Evolutionary conservation across 2,888 invertebrate genomes (phyloP), one percentile per base, ranked within the genome.

Genomic region (Papilio elwesi): DNA sequence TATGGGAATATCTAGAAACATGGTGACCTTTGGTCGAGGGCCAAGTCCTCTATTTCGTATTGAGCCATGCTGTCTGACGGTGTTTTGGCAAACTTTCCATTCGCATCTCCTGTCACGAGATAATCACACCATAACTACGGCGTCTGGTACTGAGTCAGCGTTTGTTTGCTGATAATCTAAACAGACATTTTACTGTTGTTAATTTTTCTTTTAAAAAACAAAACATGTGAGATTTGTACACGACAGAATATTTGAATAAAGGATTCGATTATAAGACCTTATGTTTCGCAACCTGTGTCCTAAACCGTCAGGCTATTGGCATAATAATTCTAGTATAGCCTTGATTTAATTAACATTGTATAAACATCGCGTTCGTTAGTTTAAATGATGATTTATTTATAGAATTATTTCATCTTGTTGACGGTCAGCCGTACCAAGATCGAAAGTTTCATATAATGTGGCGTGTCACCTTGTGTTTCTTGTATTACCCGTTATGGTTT

Each of bases 21-120:
- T 70, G 49, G 71, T 74, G 70, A 74, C 76, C 68, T 67, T 67
- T 67, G 47, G 13, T 55, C 3, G 53, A 16, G 47, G 8, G 55
- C 53, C 53, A 67, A 72, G 55, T 72, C 57, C 13, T n/a, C 36
- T 57, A n/a, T 38, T n/a, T 59, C 36, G 11, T 71, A 38, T 26
- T 16, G 15, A 53, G 48, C 49, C 64, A 48, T 16, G 26, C 26
- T n/a, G 47, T 48, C n/a, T 52, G 6, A 67, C 66, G 26, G 52
- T 36, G 12, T 47, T 0, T 36, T 47, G 67, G 43, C 51, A 67
- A 43, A 53, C 53, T 64, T 49, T 12, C 10, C 49, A 49, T 49
- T 13, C 13, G 6, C 11, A 43, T 43, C 43, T 43, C 9, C 43
- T 43, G 43, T 7, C 43, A 49, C 12, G 12, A 11, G 1, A 49